Conservation (phyloP, 2,113 vertebrate species). For the cat (Felis catus) region F.catus_Fca126_mat1.0 CM031420.1:12114501-12115000, state of each 20-base stretch:
- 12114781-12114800: background rate
- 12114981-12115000: background rate
- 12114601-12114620: background rate
- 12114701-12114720: too few species aligned
- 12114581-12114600: background rate
- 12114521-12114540: background rate
- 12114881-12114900: background rate
- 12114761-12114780: background rate
- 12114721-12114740: background rate
- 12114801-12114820: background rate
- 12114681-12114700: accelerated
- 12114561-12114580: background rate
- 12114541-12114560: background rate
- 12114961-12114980: background rate
- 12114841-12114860: background rate
- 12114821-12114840: background rate
- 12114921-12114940: background rate
- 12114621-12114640: background rate
- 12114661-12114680: background rate
- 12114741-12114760: background rate
- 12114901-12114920: background rate
- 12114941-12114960: background rate
- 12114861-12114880: accelerated
- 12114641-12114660: background rate
- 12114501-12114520: background rate